phyloP scores from a whole-genome alignment of 2,888 invertebrate species.

The Cerceris rybyensis region DNA sequence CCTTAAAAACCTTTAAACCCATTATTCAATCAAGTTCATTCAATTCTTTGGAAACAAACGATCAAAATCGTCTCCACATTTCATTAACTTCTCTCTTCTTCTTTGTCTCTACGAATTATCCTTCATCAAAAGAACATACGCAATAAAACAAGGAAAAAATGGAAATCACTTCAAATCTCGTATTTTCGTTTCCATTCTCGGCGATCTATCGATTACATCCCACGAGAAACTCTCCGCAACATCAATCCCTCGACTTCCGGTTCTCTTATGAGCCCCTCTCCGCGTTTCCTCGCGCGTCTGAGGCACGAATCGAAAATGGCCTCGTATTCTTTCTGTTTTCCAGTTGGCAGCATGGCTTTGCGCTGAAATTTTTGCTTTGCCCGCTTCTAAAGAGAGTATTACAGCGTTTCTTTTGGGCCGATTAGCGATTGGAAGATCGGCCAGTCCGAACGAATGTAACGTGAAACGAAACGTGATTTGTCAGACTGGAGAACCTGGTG shows the following conservation, averaged over 20 bases:
- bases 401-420: conserved; percentile 69
- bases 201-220: background rate
- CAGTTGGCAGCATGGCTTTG: conserved; percentile 77
- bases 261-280: no score
- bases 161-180: background rate
- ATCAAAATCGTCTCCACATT: no score
- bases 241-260: no score
- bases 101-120: no score
- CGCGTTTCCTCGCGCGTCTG: background rate
- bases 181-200: conserved; percentile 11
- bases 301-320: conserved; percentile 42
- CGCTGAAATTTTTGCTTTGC: conserved; percentile 73
- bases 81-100: no score
- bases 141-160: no score
- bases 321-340: conserved; percentile 69
- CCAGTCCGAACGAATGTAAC: conserved; percentile 48
- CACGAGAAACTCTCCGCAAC: background rate
- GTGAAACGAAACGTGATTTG: conserved; percentile 76
- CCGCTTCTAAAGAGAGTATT: conserved; percentile 74
- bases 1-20: no score
- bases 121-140: no score
- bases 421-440: conserved; percentile 60
- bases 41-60: no score
- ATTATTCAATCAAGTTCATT: no score
- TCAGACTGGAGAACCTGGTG: conserved; percentile 80